Evolutionary conservation across 2,888 invertebrate genomes (phyloP), one percentile per base, ranked within the genome.

Genomic region (Lasius platythorax): DNA sequence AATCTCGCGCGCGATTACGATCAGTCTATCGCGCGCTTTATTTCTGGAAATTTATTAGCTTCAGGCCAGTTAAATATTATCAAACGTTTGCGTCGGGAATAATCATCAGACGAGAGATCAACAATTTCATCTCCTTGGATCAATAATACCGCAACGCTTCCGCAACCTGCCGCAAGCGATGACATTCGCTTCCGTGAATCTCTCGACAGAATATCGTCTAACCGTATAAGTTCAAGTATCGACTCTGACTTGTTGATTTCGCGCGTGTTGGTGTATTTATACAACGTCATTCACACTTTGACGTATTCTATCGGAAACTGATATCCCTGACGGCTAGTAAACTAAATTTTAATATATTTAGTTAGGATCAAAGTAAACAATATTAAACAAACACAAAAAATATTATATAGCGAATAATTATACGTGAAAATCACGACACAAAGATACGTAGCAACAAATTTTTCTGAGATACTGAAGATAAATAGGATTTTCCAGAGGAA

Each of bases 201-300:
- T 72, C 56, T 78, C 78, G 40, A n/a, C 70, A 30, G 67, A 67
- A 67, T 46, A 76, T 43, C 78, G 56, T 40, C 53, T 56, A 46
- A 28, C 58, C 30, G 33, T 74, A 43, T 33, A 79, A 79, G 58
- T 58, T 58, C 8, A 23, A 73, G 61, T 81, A 81, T 81, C 79
- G 75, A 79, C 79, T 79, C 15, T 43, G 75, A 81, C 79, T 81
- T 81, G 75, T 81, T 81, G 79, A 81, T 81, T 75, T 75, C 79
- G 79, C 18, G 43, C 23, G 61, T 15, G 23, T 61, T n/a, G 18
- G 75, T 74, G 28, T 74, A 81, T 81, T 81, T 61, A 43, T 61
- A 46, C 75, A 74, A 74, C 79, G 79, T 81, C 79, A 81, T 81
- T 12, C 79, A 12, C 46, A 37, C 56, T 46, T 74, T 74, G 74